Base-by-base conservation (phyloP, 2,797 vertebrate species). In the Heterohyrax brucei region DNA sequence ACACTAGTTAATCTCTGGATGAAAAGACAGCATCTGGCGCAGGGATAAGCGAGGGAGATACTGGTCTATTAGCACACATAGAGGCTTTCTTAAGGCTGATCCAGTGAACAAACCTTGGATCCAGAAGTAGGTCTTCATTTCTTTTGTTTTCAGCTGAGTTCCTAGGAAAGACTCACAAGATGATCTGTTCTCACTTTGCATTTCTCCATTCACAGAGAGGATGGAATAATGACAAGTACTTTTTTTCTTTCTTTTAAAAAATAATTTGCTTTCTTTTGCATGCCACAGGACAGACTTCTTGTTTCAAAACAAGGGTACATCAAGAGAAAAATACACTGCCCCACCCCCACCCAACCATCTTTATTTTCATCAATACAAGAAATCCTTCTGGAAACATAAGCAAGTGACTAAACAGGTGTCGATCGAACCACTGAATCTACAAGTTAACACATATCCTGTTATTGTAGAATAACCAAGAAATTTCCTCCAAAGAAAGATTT, bases 341-440 rank as follows among this genome's bases (percentile, higher is more conserved):
- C 48, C 72, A 39, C 93, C 92, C 92, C 56, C 56, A 87, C 92
- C 93, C 87, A 79, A 94, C 66, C 84, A 94, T 46, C 89, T 97
- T 95, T 28, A 90, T 96, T 98, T 97, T 97, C 90, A 97, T 10
- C 89, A 92, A 85, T 53, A 98, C 88, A 96, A 97, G 56, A 97
- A 98, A 98, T 97, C 91, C 96, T 98, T 98, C 97, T 97, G 97
- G 96, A 98, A 97, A 98, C 94, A 96, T 93, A 96, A 97, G 93
- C 81, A 97, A 95, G 88, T 96, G 95, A 95, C 84, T 91, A 88
- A 98, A 97, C 75, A 98, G 95, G 95, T 92, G 96, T 24, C 33
- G 56, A 96, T 24, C n/a, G 56, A 97, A 97, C 96, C 90, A 80
- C 93, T 89, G 53, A 83, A 97, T 96, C 30, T 87, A 87, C 96